Percentiles rank a stretch among this genome's conserved stretches.
Evolutionary conservation across 2,797 vertebrate species (phyloP).

Genomic region (Ataeniobius toweri): DNA sequence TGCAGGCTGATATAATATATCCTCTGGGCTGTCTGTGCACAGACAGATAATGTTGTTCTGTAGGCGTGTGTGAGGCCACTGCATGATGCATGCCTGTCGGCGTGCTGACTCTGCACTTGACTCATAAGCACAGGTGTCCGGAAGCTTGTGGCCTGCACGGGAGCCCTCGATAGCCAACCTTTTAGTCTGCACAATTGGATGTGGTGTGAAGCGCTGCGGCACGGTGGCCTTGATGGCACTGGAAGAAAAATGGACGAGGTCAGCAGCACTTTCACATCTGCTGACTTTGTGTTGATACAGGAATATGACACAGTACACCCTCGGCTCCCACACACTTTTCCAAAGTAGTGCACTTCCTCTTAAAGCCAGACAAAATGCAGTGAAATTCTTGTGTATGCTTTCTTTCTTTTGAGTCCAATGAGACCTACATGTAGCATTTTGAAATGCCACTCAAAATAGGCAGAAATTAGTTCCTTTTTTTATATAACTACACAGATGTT

Average conservation of each 20-base stretch:
- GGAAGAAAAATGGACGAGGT: conserved; percentile 73
- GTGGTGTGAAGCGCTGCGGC: conserved; percentile 48
- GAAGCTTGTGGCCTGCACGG: conserved; percentile 52
- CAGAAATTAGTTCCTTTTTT: conserved; percentile 13
- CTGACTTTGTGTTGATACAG: conserved; percentile 69
- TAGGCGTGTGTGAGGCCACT: conserved; percentile 45
- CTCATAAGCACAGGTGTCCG: conserved; percentile 65
- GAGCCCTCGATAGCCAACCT: conserved; percentile 58
- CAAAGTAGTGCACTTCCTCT: conserved; percentile 41
- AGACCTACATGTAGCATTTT: conserved; percentile 20
- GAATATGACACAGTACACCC: conserved; percentile 52
- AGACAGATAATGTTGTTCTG: conserved; percentile 58
- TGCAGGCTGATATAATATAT: conserved; percentile 46
- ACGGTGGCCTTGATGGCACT: conserved; percentile 66
- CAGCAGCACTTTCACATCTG: conserved; percentile 71
- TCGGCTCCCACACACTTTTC: conserved; percentile 23
- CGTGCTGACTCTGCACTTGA: conserved; percentile 69
- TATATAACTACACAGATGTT: conserved; percentile 50
- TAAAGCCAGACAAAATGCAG: conserved; percentile 35
- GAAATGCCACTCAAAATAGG: conserved; percentile 1
- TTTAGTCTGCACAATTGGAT: conserved; percentile 67
- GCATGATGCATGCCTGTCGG: conserved; percentile 59
- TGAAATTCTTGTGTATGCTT: conserved; percentile 28
- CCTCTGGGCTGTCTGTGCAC: conserved; percentile 35
- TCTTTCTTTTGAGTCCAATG: conserved; percentile 17